Evolutionary conservation across 92 coral and sea anemone genomes (phyloP), one percentile per base, ranked within the genome.

Genomic region (Phenganax subtilis): DNA sequence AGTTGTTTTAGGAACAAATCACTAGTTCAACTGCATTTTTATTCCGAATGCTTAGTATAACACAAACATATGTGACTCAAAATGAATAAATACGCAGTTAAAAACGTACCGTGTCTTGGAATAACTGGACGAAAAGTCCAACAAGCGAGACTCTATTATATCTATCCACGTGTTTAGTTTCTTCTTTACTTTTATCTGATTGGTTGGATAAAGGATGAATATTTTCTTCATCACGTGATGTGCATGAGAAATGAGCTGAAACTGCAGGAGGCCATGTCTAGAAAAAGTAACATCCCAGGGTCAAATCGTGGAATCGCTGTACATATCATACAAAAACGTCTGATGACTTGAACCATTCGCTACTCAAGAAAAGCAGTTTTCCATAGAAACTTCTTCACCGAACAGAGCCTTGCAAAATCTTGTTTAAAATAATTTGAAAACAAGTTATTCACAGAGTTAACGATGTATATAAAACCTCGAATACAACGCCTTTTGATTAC

Each of bases 231-330:
- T 10, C 2, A 1, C 7, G 37, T 9, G 56, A 76, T 44, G 52
- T 57, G 37, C 44, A 76, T 31, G 81, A 76, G 58, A 76, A 59
- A 11, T 76, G 55, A 27, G 81, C 81, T 57, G 70, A 76, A 76
- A 76, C 25, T 27, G 51, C 55, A 30, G 81, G 81, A 58, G 81
- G 81, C 81, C 81, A 76, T 76, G 30, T 76, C 81, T 76, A 53
- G 52, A 69, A 69, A 69, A 12, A 29, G 51, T 1, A 54, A 69
- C 3, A 14, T 7, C 2, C 65, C 3, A 1, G 2, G 5, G 47
- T 37, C 47, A 37, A 37, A 37, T 37, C 47, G 47, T 37, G 5
- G 47, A 37, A 37, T 37, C 2, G 47, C 5, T 37, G 47, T 5
- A 20, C 25, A 20, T 20, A 37, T 37, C 47, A 37, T 37, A 5